These are phyloP conservation scores for Thera obeliscata DNA, from an alignment of 2,888 invertebrate genomes.

Conservation along the genomic window DNA sequence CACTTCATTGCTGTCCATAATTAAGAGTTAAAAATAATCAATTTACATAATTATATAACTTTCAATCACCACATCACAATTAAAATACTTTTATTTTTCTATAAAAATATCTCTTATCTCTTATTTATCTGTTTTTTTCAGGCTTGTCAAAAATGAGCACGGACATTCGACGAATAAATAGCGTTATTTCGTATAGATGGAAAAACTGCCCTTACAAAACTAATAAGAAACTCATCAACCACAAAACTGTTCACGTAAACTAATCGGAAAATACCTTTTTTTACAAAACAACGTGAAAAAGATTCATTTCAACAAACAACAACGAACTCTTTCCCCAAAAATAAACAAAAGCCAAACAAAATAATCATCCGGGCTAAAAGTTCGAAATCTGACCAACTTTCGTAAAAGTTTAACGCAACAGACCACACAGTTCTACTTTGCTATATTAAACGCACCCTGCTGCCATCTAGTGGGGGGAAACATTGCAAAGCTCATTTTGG, in stretches of 20 bases:
- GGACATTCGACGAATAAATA: too few relatives aligned
- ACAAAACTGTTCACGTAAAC: background rate
- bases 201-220: background rate
- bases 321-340: constrained; percentile 29
- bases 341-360: constrained; percentile 39
- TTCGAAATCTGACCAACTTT: constrained; percentile 41
- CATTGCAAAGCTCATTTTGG: constrained; percentile 22
- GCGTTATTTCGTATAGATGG: too few relatives aligned
- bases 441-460: constrained; percentile 35
- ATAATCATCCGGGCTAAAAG: constrained; percentile 35
- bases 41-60: too few relatives aligned
- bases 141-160: too few relatives aligned
- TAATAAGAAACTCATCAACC: background rate
- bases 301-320: constrained; percentile 15
- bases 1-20: too few relatives aligned
- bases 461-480: constrained; percentile 31
- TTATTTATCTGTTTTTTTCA: too few relatives aligned
- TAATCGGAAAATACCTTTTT: background rate
- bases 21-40: too few relatives aligned
- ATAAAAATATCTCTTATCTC: too few relatives aligned
- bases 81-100: too few relatives aligned
- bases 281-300: constrained; percentile 4
- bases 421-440: constrained; percentile 37
- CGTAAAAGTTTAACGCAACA: constrained; percentile 41
- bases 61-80: too few relatives aligned